phyloP scores from a whole-genome alignment of 2,888 invertebrate species.

The Cephus pygmeus region DNA sequence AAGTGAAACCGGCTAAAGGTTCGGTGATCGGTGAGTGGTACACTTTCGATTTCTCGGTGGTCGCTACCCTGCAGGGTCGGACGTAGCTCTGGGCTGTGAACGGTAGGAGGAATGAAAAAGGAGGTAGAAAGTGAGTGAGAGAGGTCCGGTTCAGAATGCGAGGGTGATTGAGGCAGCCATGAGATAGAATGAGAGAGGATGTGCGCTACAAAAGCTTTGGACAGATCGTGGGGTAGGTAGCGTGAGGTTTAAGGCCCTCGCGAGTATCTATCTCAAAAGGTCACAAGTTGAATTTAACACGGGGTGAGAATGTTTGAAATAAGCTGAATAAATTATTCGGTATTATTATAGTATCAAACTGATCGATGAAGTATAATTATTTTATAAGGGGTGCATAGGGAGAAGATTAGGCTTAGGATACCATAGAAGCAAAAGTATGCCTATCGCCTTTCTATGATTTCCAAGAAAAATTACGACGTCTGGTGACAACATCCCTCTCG shows the following conservation, averaged over 20 bases:
- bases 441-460: not conserved
- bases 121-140: slow-evolving; percentile 24
- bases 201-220: not conserved
- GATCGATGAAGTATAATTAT: not conserved
- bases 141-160: not conserved
- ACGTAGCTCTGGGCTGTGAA: not conserved
- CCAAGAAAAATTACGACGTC: not conserved
- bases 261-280: not conserved
- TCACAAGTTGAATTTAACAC: not conserved
- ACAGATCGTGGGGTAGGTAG: not conserved
- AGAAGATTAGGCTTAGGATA: not conserved
- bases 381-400: not conserved
- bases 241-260: not conserved
- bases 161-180: slow-evolving; percentile 8
- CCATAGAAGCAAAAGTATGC: not conserved
- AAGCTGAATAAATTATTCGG: not conserved
- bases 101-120: slow-evolving; percentile 21
- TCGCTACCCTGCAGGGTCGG: not conserved
- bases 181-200: not conserved
- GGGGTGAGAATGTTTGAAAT: not conserved
- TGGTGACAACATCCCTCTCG: not conserved
- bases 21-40: slow-evolving; percentile 12
- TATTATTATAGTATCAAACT: not conserved
- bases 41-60: slow-evolving; percentile 1
- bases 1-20: not conserved